A percentile compares a stretch with the other conserved stretches of the same genome.
Evolutionary conservation across 2,797 vertebrate genomes (phyloP).

Genomic region (Sebastolobus altivelis): DNA sequence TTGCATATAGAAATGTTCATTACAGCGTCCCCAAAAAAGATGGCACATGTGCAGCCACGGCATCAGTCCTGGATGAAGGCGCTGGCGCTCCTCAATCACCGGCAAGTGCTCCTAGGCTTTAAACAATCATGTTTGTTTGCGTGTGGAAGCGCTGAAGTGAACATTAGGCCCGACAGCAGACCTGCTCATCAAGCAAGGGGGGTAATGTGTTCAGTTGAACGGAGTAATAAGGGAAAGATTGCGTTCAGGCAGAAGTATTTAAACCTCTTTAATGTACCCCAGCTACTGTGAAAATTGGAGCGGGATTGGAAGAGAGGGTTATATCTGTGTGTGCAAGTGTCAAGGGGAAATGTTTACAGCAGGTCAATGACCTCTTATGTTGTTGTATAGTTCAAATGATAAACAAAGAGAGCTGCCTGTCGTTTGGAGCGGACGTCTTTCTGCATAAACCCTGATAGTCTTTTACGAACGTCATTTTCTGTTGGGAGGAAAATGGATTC

Average conservation of each 20-base stretch:
- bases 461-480: conserved; percentile 25
- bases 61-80: conserved; percentile 34
- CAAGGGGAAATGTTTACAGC: conserved; percentile 24
- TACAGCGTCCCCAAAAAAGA: conserved; percentile 42
- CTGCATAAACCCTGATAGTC: conserved; percentile 10
- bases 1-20: conserved; percentile 77
- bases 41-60: conserved; percentile 11
- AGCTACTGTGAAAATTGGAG: conserved; percentile 27
- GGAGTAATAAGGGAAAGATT: conserved; percentile 57
- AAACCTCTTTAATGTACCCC: conserved; percentile 60
- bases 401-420: conserved; percentile 40
- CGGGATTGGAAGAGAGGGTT: conserved; percentile 9
- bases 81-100: conserved; percentile 44
- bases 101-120: conserved; percentile 52
- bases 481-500: conserved; percentile 21
- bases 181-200: conserved; percentile 55
- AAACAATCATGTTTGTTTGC: conserved; percentile 76
- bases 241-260: conserved; percentile 57
- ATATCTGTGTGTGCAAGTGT: conserved; percentile 7
- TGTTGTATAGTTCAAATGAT: conserved; percentile 18
- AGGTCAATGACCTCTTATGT: background rate
- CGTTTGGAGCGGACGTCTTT: background rate
- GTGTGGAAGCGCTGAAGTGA: conserved; percentile 58
- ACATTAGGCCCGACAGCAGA: conserved; percentile 61
- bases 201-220: conserved; percentile 52